These are phyloP conservation scores for Synergus gifuensis DNA, from an alignment of 2,888 invertebrate genomes.

Conservation along the genomic window DNA sequence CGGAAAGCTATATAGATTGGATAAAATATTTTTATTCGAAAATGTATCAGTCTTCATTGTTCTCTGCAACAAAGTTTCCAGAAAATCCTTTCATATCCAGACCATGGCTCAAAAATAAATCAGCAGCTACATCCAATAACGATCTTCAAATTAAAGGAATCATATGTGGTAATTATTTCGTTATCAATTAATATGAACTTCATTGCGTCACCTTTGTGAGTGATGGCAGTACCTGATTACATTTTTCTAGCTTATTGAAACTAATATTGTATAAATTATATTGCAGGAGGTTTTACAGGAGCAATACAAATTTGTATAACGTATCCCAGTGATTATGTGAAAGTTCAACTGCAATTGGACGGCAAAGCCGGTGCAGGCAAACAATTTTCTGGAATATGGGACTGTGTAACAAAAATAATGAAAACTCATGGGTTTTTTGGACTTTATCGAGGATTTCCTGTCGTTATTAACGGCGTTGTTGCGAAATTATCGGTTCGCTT, in stretches of 20 bases:
- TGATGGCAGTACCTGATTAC: no score
- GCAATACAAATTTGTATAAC: slow-evolving; percentile 99
- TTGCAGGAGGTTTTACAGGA: slow-evolving; percentile 93
- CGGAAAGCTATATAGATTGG: background rate
- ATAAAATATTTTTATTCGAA: background rate
- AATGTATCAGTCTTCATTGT: slow-evolving; percentile 17
- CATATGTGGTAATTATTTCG: slow-evolving; percentile 46
- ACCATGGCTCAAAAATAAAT: slow-evolving; percentile 18
- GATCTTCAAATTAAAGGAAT: slow-evolving; percentile 24
- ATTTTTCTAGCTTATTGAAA: no score
- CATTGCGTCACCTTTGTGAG: background rate
- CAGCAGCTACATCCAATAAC: background rate
- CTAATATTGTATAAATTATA: background rate
- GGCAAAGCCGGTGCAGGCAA: slow-evolving; percentile 90
- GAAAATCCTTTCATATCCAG: slow-evolving; percentile 11
- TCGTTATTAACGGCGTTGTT: slow-evolving; percentile 97
- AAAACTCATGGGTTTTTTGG: slow-evolving; percentile 93
- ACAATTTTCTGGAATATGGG: slow-evolving; percentile 91
- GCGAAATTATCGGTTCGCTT: slow-evolving; percentile 99
- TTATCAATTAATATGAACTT: background rate
- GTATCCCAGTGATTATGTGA: slow-evolving; percentile 99
- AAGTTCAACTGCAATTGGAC: slow-evolving; percentile 98
- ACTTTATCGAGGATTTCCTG: slow-evolving; percentile 96
- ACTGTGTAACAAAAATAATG: slow-evolving; percentile 96
- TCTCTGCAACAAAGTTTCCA: background rate